Conservation (phyloP, 2,797 vertebrate species). For the Neosilurus mollespiculum region DNA sequence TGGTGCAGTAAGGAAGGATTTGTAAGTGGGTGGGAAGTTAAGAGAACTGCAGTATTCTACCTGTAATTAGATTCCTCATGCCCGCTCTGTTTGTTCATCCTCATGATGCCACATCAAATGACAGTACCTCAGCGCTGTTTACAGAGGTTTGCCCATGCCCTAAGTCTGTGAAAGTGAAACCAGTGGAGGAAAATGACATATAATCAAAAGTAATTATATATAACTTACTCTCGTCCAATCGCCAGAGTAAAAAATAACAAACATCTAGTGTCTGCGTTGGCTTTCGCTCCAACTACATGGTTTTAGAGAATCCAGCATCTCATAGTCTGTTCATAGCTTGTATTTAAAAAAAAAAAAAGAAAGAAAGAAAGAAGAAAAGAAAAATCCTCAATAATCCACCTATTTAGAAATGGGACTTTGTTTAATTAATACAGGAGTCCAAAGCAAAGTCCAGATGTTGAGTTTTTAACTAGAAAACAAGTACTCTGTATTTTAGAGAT, state of each 20-base stretch:
- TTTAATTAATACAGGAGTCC: background rate
- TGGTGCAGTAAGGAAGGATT: background rate
- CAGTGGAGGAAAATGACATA: slow-evolving; percentile 15
- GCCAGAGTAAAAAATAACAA: background rate
- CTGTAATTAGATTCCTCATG: slow-evolving; percentile 10
- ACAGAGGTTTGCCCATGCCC: background rate
- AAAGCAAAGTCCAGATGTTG: background rate
- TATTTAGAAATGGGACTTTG: background rate
- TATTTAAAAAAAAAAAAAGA: background rate
- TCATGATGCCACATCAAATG: background rate
- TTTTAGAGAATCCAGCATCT: background rate
- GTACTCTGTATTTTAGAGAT: background rate
- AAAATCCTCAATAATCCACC: too few relatives aligned
- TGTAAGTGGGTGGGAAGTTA: slow-evolving; percentile 5
- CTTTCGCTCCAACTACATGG: background rate
- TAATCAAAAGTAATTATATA: slow-evolving; percentile 32
- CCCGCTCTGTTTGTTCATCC: background rate
- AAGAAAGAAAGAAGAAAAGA: too few relatives aligned
- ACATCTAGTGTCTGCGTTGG: background rate
- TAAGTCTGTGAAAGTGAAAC: slow-evolving; percentile 8
- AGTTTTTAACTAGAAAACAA: background rate
- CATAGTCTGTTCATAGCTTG: background rate
- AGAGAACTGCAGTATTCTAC: background rate
- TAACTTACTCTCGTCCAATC: slow-evolving; percentile 6
- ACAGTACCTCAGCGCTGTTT: slow-evolving; percentile 1